phyloP scores from a whole-genome alignment of 1,140 invertebrate species.

The Pachyrhynchus sulphureomaculatus region DNA sequence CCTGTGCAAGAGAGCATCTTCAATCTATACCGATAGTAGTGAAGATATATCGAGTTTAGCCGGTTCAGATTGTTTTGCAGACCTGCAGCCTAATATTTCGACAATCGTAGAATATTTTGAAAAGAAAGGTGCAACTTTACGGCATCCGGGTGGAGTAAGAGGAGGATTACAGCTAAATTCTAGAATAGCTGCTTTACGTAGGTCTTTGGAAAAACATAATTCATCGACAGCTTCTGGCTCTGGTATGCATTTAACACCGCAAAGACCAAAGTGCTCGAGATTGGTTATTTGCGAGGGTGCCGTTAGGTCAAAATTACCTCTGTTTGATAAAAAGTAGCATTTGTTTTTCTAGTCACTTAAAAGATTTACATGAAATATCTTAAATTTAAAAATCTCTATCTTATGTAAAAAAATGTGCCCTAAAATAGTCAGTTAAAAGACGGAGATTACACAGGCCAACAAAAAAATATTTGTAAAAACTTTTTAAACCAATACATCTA shows the following conservation, averaged over 20 bases:
- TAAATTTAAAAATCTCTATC: no score
- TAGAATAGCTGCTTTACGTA: conserved; percentile 42
- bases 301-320: conserved; percentile 76
- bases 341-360: not conserved
- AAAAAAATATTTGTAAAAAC: no score
- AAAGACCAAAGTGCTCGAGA: conserved; percentile 53
- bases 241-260: conserved; percentile 45
- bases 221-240: conserved; percentile 27
- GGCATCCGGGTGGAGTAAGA: conserved; percentile 39
- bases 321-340: conserved; percentile 77
- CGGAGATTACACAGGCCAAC: no score
- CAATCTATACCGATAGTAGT: conserved; percentile 82
- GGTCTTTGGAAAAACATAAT: conserved; percentile 44
- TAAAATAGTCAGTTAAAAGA: no score
- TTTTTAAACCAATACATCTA: no score
- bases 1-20: conserved; percentile 69
- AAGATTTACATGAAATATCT: not conserved
- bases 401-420: no score
- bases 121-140: conserved; percentile 59
- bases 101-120: conserved; percentile 79
- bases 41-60: conserved; percentile 80
- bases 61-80: conserved; percentile 71
- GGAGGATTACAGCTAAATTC: conserved; percentile 43
- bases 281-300: conserved; percentile 77
- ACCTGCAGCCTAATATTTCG: no score